Conservation (phyloP, 2,113 vertebrate genomes). For the Tragulus kanchil region DNA sequence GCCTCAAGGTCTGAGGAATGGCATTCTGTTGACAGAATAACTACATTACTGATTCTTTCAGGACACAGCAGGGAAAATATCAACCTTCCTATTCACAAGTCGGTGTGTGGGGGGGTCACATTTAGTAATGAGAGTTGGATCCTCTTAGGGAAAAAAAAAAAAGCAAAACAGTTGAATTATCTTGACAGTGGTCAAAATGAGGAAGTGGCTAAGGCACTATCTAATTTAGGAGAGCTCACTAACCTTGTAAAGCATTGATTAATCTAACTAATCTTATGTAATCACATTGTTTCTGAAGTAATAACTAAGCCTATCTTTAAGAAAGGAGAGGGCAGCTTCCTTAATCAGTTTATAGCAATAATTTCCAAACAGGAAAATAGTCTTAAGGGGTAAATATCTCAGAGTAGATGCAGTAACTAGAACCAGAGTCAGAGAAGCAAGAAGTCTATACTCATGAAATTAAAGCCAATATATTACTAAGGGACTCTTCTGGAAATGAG, state of each 20-base stretch:
- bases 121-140: conserved; percentile 69
- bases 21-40: neutral
- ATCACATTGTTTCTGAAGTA: conserved; percentile 79
- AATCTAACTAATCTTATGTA: conserved; percentile 82
- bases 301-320: conserved; percentile 83
- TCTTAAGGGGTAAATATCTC: conserved; percentile 82
- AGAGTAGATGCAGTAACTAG: conserved; percentile 80
- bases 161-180: conserved; percentile 54
- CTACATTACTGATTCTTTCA: conserved; percentile 5
- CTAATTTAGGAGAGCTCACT: conserved; percentile 76
- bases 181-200: conserved; percentile 68
- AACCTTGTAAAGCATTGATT: conserved; percentile 79
- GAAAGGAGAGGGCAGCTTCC: conserved; percentile 77
- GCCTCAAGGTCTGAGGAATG: neutral
- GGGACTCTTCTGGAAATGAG: conserved; percentile 62
- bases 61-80: neutral
- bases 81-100: neutral
- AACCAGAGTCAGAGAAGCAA: conserved; percentile 79
- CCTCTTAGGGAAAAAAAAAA: neutral
- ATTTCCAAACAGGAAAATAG: conserved; percentile 82
- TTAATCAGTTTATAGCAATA: conserved; percentile 82
- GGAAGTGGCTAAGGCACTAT: conserved; percentile 62
- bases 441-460: conserved; percentile 84
- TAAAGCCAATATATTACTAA: conserved; percentile 77
- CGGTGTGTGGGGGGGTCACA: neutral